Percentiles rank a stretch among this genome's conserved stretches.
phyloP scores from a whole-genome alignment of 2,797 vertebrate genomes.

The Rousettus madagascariensis region DNA sequence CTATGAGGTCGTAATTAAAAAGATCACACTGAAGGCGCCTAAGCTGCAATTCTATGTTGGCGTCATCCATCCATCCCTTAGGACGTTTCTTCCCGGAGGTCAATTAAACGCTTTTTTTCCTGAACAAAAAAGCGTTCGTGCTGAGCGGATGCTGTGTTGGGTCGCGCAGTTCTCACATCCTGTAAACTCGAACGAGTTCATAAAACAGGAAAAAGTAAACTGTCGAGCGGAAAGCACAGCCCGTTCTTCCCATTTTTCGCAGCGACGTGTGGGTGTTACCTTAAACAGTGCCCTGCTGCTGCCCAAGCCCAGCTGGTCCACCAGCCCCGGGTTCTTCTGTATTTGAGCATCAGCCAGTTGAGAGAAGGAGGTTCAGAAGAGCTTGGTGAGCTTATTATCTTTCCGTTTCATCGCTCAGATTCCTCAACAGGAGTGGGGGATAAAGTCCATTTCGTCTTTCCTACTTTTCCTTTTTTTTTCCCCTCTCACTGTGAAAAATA shows the following conservation, averaged over 20 bases:
- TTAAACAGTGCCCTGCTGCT: background rate
- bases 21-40: background rate
- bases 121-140: background rate
- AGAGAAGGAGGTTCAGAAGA: background rate
- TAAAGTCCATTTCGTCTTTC: background rate
- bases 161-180: background rate
- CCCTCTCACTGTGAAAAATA: background rate
- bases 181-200: background rate
- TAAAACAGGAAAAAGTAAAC: background rate
- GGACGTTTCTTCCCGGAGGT: background rate
- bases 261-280: background rate
- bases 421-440: background rate
- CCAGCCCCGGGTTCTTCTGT: background rate
- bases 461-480: background rate
- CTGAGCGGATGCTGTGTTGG: background rate
- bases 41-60: background rate
- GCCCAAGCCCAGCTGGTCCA: background rate
- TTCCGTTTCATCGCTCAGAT: background rate
- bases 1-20: background rate
- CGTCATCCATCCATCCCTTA: fast-evolving
- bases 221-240: background rate
- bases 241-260: background rate
- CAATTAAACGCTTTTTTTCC: background rate
- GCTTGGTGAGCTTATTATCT: background rate
- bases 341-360: background rate